Base-by-base conservation (phyloP, 1,140 invertebrate species). In the Stegodyphus mimosarum region DNA sequence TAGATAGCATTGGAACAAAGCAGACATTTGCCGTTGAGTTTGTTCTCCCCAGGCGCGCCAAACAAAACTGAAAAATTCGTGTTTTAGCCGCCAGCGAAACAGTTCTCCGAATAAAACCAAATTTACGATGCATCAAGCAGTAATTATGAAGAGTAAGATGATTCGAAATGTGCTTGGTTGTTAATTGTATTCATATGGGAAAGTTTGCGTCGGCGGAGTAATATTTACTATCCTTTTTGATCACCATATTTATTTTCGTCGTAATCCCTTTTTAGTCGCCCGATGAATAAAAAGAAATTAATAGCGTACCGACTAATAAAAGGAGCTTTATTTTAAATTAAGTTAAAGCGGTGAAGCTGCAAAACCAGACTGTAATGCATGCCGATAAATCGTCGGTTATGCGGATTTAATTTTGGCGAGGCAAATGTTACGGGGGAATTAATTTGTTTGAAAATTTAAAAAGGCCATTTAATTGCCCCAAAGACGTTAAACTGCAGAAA, bases 281-380 rank as follows among this genome's bases (percentile, higher is more conserved):
- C 79, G 11, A 73, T 83, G 79, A 83, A 73, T 50, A 83, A 83
- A 83, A 83, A 83, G 79, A 83, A 83, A 83, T 83, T 73, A 83
- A 83, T 83, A 74, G 71, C 70, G n/a, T 48, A 15, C 33, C 63
- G 48, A 66, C 79, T 73, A 50, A 73, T 83, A 83, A 83, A 83
- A 83, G 79, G 70, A 66, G 70, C 79, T 83, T 83, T 83, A 83
- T 83, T 83, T 83, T 64, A 83, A 83, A 83, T 83, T 83, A 83
- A 83, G 71, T 83, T 83, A 83, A 83, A 83, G 79, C 49, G 71
- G 69, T 64, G 51, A 67, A 52, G 53, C 67, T 67, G 76, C 76
- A 80, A 63, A 80, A 71, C 52, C 78, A 63, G 50, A 50, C 69
- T 17, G 69, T 64, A 63, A 83, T 66, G 79, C 52, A 48, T 6